Base-by-base conservation (phyloP, 1,140 invertebrate species). In the Ceratina calcarata region DNA sequence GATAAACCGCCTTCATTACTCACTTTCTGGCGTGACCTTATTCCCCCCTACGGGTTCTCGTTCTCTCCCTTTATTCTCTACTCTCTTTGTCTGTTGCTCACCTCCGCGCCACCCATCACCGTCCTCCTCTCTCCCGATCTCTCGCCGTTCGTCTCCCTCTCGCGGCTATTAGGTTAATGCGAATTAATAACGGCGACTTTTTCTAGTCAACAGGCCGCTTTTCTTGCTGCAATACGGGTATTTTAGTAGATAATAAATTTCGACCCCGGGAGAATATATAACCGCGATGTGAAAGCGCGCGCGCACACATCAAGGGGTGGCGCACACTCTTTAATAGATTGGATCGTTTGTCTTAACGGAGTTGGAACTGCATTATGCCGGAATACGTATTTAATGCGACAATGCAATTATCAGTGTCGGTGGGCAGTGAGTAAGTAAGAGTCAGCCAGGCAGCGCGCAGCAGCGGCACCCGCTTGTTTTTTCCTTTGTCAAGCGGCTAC, bases 1-100 rank as follows among this genome's bases (percentile, higher is more conserved):
- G 91, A 92, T 92, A 92, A 92, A 92, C 91, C 89, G 87, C 91
- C 87, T 89, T 92, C 91, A 91, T 92, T 91, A 92, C 90, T 92
- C 91, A 92, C 91, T 91, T 90, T 90, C 89, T 89, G 89, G 88
- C 90, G 87, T 91, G 91, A 92, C 91, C 91, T 92, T 92, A 92
- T 92, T 92, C 88, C 83, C 88, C 86, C 78, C 78, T 58, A 82
- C 67, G 58, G 71, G 62, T 73, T 37, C 53, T 24, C 15, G 15
- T 22, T n/a, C 53, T 67, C 68, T 51, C 65, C 51, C 62, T 51
- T 18, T 60, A 61, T 81, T 73, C 68, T 75, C 67, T 61, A 51
- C 67, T n/a, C 55, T 37, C 58, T 45, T 45, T 45, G 37, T 45
- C 37, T 13, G 22, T 2, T 32, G 3, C 58, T 61, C 53, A 49